Evolutionary conservation across 1,140 invertebrate species (phyloP).

Genomic region (Bombus terrestris): DNA sequence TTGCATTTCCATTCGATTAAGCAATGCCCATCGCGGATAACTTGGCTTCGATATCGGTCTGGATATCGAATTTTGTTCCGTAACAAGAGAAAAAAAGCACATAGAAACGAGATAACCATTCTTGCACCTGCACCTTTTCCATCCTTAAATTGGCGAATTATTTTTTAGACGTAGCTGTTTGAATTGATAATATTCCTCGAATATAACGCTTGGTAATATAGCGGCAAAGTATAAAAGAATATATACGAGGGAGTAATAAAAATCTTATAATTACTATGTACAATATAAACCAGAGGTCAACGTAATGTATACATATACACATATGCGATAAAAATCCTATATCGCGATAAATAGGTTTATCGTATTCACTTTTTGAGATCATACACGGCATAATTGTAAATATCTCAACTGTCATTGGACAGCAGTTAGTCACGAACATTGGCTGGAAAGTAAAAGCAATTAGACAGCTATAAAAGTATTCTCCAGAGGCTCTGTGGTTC

Average conservation of each 20-base stretch:
- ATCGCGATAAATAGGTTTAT: background rate
- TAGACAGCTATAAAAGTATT: background rate
- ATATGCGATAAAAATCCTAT: too few species aligned
- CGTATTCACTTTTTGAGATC: background rate
- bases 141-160: background rate
- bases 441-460: background rate
- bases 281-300: too few species aligned
- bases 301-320: too few species aligned
- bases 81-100: background rate
- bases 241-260: too few species aligned
- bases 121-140: background rate
- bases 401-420: background rate
- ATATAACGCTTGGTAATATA: background rate
- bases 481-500: background rate
- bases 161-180: background rate
- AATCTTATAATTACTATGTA: too few species aligned
- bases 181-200: too few species aligned
- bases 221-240: background rate
- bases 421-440: background rate
- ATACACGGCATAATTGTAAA: background rate
- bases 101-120: background rate
- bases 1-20: slow-evolving; percentile 77
- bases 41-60: slow-evolving; percentile 48
- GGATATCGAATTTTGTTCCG: slow-evolving; percentile 37
- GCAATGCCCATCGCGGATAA: slow-evolving; percentile 59